Conservation (phyloP, 2,797 vertebrate species). For the Heteromormyrus szaboi region DNA sequence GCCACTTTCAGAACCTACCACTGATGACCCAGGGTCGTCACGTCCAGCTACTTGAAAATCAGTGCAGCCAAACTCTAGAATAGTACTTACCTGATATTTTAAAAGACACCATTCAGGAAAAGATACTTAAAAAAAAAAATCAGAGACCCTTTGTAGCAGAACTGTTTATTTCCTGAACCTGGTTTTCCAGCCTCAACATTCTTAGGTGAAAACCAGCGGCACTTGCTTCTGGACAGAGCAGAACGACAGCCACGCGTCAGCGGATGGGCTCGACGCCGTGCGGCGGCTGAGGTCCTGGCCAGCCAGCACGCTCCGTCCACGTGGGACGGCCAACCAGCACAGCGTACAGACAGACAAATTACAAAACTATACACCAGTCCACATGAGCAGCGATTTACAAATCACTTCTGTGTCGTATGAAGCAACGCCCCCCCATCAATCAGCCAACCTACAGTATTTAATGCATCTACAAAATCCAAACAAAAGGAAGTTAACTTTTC, state of each 20-base stretch:
- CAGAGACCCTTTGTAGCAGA: not conserved
- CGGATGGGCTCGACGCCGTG: not conserved
- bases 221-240: not conserved
- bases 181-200: not conserved
- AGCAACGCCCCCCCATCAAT: not conserved
- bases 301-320: not conserved
- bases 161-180: conserved; percentile 9
- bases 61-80: not conserved
- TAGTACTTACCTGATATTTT: not conserved
- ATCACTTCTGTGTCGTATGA: not conserved
- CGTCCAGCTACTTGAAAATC: not conserved
- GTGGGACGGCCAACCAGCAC: not conserved
- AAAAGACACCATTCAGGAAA: not conserved
- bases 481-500: not conserved
- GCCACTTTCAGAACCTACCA: not conserved
- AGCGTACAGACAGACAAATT: not conserved
- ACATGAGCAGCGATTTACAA: not conserved
- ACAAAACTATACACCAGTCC: conserved; percentile 9
- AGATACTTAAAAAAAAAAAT: not conserved
- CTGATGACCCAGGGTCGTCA: not conserved
- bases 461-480: conserved; percentile 7
- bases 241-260: not conserved
- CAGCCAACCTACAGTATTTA: conserved; percentile 3
- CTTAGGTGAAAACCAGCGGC: not conserved
- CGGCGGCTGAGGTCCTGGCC: not conserved